These are phyloP conservation scores for Argentina silus DNA, from an alignment of 2,797 vertebrate species.

Conservation along the genomic window DNA sequence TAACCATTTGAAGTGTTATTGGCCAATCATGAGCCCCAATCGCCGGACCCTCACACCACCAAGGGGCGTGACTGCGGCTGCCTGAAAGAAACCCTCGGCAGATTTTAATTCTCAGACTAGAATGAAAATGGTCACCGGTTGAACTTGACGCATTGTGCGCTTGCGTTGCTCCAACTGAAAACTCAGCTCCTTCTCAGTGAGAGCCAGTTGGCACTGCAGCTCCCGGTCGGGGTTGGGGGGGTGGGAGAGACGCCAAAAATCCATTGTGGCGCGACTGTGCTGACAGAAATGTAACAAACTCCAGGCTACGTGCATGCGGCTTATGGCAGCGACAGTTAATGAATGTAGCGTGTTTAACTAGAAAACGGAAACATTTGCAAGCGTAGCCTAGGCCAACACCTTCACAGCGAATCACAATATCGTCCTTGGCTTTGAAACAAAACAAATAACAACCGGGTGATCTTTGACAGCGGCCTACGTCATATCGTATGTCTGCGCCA, in stretches of 20 bases:
- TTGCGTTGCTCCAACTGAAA: not conserved
- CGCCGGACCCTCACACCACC: slow-evolving; percentile 67
- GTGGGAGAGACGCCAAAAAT: not conserved
- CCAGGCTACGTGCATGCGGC: not conserved
- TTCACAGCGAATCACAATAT: slow-evolving; percentile 6
- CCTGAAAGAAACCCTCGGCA: slow-evolving; percentile 9
- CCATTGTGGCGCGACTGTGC: not conserved
- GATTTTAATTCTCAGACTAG: slow-evolving; percentile 36
- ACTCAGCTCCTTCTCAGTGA: slow-evolving; percentile 1
- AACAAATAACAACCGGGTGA: slow-evolving; percentile 17
- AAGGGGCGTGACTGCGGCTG: slow-evolving; percentile 55
- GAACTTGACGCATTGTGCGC: not conserved
- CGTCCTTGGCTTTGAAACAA: slow-evolving; percentile 25
- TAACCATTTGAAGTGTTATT: slow-evolving; percentile 37
- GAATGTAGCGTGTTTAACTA: not conserved
- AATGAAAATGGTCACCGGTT: slow-evolving; percentile 22
- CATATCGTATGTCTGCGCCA: slow-evolving; percentile 30
- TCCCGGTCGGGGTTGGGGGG: slow-evolving; percentile 17
- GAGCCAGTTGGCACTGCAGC: slow-evolving; percentile 19
- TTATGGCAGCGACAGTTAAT: not conserved
- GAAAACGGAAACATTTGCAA: not conserved
- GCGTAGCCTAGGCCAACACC: not conserved
- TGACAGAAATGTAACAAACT: not conserved
- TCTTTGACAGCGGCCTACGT: slow-evolving; percentile 14
- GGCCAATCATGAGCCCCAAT: slow-evolving; percentile 49